Evolutionary conservation across 2,113 vertebrate species (phyloP).

Genomic region (Chaenocephalus aceratus): DNA sequence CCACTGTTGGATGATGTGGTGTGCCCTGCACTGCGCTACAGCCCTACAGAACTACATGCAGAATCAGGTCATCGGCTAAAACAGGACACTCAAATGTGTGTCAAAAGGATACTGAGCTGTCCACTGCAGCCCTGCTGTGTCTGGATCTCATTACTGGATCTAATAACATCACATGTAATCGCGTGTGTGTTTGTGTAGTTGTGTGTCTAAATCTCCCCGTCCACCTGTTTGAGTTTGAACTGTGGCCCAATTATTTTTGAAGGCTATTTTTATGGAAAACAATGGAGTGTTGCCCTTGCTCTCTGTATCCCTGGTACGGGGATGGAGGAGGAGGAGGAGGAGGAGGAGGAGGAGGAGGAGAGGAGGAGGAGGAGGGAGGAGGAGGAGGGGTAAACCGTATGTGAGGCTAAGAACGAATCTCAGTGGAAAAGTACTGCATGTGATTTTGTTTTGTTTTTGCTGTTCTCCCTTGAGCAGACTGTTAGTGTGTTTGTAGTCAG

Average conservation of each 20-base stretch:
- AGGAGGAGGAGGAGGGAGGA: conserved; percentile 2
- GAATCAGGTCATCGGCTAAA: conserved; percentile 73
- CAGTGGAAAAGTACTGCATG: conserved; percentile 81
- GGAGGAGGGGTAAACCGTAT: conserved; percentile 48
- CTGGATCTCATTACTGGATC: conserved; percentile 27
- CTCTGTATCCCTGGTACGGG: conserved; percentile 23
- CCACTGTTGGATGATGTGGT: conserved; percentile 35
- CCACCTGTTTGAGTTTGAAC: conserved; percentile 13
- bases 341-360: conserved; percentile 4
- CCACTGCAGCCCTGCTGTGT: conserved; percentile 48
- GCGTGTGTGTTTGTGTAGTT: not conserved
- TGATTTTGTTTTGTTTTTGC: conserved; percentile 13
- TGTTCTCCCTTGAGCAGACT: conserved; percentile 10
- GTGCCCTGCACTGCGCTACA: conserved; percentile 49
- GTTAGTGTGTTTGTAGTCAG: not conserved
- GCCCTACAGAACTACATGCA: conserved; percentile 62
- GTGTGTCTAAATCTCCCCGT: not conserved
- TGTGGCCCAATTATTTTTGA: conserved; percentile 24
- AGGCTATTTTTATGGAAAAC: conserved; percentile 23
- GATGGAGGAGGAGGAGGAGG: conserved; percentile 21
- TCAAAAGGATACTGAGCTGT: conserved; percentile 72
- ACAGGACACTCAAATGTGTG: conserved; percentile 60
- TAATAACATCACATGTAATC: conserved; percentile 38
- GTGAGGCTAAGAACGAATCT: conserved; percentile 56
- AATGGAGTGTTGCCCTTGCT: conserved; percentile 27